These are phyloP conservation scores for Dolichomitus sp. DNA, from an alignment of 2,888 invertebrate genomes.

Conservation along the genomic window DNA sequence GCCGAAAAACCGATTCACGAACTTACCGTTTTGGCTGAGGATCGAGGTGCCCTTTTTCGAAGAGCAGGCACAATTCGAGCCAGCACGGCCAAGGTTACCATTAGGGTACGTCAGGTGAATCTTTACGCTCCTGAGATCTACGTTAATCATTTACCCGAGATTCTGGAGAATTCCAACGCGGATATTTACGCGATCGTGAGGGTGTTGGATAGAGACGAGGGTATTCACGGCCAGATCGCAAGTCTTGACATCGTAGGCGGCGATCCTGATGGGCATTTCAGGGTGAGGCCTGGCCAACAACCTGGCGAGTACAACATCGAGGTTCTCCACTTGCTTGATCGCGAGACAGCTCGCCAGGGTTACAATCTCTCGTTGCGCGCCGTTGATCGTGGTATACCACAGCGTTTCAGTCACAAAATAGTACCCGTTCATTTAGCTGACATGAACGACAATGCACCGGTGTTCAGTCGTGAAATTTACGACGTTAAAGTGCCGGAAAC, in stretches of 20 bases:
- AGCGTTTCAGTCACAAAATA: constrained; percentile 92
- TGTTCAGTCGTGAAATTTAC: constrained; percentile 95
- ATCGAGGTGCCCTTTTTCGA: constrained; percentile 91
- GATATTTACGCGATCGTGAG: constrained; percentile 96
- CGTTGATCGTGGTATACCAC: constrained; percentile 93
- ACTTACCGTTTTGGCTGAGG: constrained; percentile 94
- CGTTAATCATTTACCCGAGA: constrained; percentile 92
- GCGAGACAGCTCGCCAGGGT: constrained; percentile 92
- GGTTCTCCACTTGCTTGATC: constrained; percentile 92
- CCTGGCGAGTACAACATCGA: constrained; percentile 93
- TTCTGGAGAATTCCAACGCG: constrained; percentile 93
- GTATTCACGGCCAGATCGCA: constrained; percentile 94
- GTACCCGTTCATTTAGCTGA: constrained; percentile 94
- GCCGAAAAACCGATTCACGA: constrained; percentile 91
- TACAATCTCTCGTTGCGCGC: constrained; percentile 96
- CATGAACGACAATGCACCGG: constrained; percentile 94
- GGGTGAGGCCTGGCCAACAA: constrained; percentile 88
- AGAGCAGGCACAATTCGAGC: constrained; percentile 88
- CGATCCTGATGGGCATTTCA: constrained; percentile 96
- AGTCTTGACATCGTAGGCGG: constrained; percentile 95
- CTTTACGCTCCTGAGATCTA: constrained; percentile 94
- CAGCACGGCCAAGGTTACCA: constrained; percentile 92
- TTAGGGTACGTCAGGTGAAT: constrained; percentile 93
- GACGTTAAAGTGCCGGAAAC: constrained; percentile 96
- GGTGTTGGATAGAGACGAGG: constrained; percentile 94